Base-by-base conservation (phyloP, 1,140 invertebrate genomes). In the Phortica variegata region DNA sequence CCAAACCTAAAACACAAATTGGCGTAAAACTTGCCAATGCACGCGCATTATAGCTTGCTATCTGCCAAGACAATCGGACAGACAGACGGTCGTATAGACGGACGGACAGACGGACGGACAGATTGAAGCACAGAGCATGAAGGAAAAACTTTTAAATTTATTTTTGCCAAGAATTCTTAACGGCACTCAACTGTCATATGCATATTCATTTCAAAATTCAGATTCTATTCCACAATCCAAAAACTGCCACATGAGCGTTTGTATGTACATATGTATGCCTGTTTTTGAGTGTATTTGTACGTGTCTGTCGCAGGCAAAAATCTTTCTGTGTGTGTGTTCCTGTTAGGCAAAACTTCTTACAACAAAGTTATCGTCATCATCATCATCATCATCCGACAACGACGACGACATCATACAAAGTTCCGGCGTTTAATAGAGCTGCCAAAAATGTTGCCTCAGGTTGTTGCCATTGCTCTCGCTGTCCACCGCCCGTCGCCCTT, bases 131-230 rank as follows among this genome's bases (percentile, higher is more conserved):
- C 29, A 31, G 29, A 31, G 43, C 50, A 57, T 56, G 29, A n/a
- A 31, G 29, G n/a, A 58, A 69, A 68, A 68, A 68, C 65, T 68
- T 68, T 68, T 65, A 68, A 68, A 68, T 69, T 68, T 68, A 68
- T 65, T 68, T 69, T 68, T 68, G 60, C 65, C 59, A 69, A 60
- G 63, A 69, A 57, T 69, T 66, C 62, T 59, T 50, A 49, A 18
- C 53, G 56, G 29, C 18, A 38, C 54, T 21, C 54, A 37, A 23
- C 12, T 18, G 17, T 8, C 17, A 18, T 15, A 34, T n/a, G 33
- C 33, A 34, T 34, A 34, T 34, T 34, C 33, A 34, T 34, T 34
- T 34, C 33, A 34, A 34, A 34, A 34, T n/a, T 34, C 62, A 66
- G 61, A 65, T 66, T 65, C 62, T 66, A 66, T 65, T 66, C 62